Base-by-base conservation (phyloP, 2,888 invertebrate genomes). In the Drosophila merina region DNA sequence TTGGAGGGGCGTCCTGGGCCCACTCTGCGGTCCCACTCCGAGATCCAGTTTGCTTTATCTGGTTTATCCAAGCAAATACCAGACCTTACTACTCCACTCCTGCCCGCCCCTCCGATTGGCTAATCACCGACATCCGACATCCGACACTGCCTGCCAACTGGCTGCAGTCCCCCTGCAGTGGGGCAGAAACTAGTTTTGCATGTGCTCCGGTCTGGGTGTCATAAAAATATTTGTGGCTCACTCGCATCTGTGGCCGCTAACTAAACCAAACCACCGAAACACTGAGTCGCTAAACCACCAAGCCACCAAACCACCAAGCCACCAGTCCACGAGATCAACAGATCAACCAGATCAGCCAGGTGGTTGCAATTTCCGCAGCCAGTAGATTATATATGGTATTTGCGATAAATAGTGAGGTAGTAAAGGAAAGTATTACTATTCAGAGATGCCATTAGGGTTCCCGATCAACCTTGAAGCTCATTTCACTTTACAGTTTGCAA, bases 51-150 rank as follows among this genome's bases (percentile, higher is more conserved):
- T 57, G 20, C 45, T 33, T 33, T 45, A 57, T 57, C 60, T 40
- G 57, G 45, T 60, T 57, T 31, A 56, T 31, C 48, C 62, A 47
- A 62, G 31, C 40, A 30, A 51, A 40, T 49, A 10, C 49, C 49
- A 26, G n/a, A 14, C n/a, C 45, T 25, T 20, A 20, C 14, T 14
- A 14, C 20, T 20, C 20, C 20, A 20, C 6, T 8, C 42, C 8
- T 42, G 6, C n/a, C 20, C 56, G 57, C 40, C 50, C 45, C 31
- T 47, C 67, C 70, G 75, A 79, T 81, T 77, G 79, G 82, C 82
- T 83, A 80, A 80, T 80, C 80, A 67, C 48, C 76, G 50, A 83
- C 80, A 80, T 83, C 80, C 80, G 79, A 36, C 36, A 36, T n/a
- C 36, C 2, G 38, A 20, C 20, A 20, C 20, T 20, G 20, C 20